phyloP scores from a whole-genome alignment of 2,888 invertebrate genomes.

The Drosophila nr. fundita region DNA sequence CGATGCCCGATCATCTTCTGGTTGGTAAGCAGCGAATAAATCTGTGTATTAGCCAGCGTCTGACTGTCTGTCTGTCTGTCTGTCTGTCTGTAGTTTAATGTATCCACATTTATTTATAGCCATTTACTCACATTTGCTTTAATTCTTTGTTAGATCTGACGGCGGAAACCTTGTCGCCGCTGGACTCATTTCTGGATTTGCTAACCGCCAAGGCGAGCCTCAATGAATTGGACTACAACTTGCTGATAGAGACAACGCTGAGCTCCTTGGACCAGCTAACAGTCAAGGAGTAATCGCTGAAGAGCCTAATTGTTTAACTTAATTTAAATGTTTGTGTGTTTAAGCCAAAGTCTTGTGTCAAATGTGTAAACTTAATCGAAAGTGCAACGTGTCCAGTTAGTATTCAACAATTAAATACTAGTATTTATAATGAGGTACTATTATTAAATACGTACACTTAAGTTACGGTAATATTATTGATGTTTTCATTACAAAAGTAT shows the following conservation, averaged over 20 bases:
- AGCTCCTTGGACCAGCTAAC: conserved; percentile 83
- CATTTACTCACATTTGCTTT: background rate
- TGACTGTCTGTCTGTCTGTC: conserved; percentile 12
- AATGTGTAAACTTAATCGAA: conserved; percentile 18
- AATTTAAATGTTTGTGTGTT: conserved; percentile 6
- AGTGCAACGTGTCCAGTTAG: conserved; percentile 4
- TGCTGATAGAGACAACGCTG: conserved; percentile 92
- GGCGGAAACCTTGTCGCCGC: conserved; percentile 90
- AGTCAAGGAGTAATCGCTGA: conserved; percentile 40
- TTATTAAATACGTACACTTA: background rate
- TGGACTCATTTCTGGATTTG: conserved; percentile 93
- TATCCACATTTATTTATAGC: background rate
- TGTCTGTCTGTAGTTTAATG: conserved; percentile 1
- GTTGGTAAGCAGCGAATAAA: conserved; percentile 45
- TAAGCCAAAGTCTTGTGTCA: conserved; percentile 49
- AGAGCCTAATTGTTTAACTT: conserved; percentile 15
- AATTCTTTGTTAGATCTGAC: conserved; percentile 87
- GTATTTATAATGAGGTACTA: conserved; percentile 13
- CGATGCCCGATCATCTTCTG: conserved; percentile 10
- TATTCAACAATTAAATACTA: background rate
- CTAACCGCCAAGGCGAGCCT: conserved; percentile 94
- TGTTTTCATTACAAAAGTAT: background rate
- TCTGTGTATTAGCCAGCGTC: conserved; percentile 20
- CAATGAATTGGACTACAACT: conserved; percentile 93
- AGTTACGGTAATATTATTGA: background rate